Percentiles rank a stretch among this genome's conserved stretches.
Conservation (phyloP, 23 tunicate species). For the Halocynthia roretzi region DNA sequence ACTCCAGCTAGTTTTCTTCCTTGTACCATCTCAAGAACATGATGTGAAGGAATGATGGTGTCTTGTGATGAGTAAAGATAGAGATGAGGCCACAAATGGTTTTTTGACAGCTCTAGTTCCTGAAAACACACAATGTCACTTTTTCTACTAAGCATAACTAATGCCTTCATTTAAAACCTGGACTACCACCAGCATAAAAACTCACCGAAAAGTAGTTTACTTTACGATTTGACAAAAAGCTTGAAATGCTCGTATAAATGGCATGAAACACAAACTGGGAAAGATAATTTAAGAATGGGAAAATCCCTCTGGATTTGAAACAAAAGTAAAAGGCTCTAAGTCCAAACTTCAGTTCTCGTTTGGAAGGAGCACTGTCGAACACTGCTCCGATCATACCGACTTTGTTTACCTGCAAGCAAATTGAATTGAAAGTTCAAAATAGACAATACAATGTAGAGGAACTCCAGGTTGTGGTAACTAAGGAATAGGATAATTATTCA, state of each 20-base stretch:
- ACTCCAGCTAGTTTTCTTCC: conserved; percentile 27
- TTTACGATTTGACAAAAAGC: background rate
- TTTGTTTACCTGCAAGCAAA: conserved; percentile 34
- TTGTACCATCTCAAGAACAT: conserved; percentile 46
- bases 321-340: conserved; percentile 22
- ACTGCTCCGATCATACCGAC: conserved; percentile 48
- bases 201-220: conserved; percentile 7
- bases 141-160: no score
- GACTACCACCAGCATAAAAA: background rate
- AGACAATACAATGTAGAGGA: no score
- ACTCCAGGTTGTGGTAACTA: no score
- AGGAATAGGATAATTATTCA: no score
- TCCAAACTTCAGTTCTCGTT: conserved; percentile 22
- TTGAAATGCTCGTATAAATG: background rate
- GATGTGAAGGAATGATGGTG: conserved; percentile 32
- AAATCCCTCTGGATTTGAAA: conserved; percentile 24
- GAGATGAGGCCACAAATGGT: conserved; percentile 54
- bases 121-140: no score
- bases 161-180: background rate
- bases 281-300: conserved; percentile 3
- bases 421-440: no score
- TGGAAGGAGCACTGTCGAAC: conserved; percentile 67
- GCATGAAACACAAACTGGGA: conserved; percentile 9
- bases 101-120: no score
- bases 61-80: conserved; percentile 65